These are phyloP conservation scores for Fragum whitleyi DNA, from an alignment of 2,888 invertebrate species.

Conservation along the genomic window DNA sequence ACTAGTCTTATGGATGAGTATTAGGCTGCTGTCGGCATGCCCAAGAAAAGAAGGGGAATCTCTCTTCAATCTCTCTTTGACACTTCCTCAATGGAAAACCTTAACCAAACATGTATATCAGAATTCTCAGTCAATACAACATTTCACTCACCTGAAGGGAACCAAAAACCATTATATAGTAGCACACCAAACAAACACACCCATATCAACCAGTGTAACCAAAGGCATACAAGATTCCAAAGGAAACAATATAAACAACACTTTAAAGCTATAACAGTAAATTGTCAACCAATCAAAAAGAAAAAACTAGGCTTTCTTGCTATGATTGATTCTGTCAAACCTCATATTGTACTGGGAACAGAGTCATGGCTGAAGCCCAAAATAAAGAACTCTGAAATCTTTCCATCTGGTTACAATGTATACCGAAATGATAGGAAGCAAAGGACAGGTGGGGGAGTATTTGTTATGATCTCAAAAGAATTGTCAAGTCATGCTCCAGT, in stretches of 20 bases:
- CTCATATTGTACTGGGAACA: conserved; percentile 40
- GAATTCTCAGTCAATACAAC: too few relatives aligned
- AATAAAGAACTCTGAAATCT: conserved; percentile 33
- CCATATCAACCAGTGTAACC: too few relatives aligned
- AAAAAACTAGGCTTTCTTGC: conserved; percentile 15
- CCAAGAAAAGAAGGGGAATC: too few relatives aligned
- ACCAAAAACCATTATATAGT: too few relatives aligned
- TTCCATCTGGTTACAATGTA: conserved; percentile 36
- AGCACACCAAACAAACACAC: too few relatives aligned
- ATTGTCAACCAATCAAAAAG: conserved; percentile 24
- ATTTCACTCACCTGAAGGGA: too few relatives aligned
- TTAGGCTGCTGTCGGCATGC: too few relatives aligned
- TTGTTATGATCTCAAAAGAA: conserved; percentile 37
- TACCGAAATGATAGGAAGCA: conserved; percentile 34
- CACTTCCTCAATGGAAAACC: not conserved
- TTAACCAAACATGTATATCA: too few relatives aligned
- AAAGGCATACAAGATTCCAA: too few relatives aligned
- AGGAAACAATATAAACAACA: not conserved
- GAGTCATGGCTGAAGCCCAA: conserved; percentile 45
- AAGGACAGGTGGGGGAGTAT: conserved; percentile 40
- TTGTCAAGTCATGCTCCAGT: not conserved
- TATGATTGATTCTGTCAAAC: conserved; percentile 35
- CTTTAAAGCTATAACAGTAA: conserved; percentile 19
- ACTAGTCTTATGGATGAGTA: too few relatives aligned
- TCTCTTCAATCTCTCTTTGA: too few relatives aligned